phyloP scores from a whole-genome alignment of 2,797 vertebrate genomes.

The Gobionotothen gibberifrons region DNA sequence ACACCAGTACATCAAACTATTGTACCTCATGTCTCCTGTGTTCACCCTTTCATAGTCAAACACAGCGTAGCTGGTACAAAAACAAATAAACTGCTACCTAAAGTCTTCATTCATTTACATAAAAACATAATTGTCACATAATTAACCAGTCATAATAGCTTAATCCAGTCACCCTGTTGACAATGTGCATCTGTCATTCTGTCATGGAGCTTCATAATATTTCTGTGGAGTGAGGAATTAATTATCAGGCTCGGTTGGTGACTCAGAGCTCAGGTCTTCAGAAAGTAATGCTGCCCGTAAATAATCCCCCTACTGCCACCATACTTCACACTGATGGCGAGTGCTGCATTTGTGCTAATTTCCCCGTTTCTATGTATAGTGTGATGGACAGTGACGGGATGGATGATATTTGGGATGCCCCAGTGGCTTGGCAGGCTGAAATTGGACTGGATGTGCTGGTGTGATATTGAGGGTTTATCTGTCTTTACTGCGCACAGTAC shows the following conservation, averaged over 20 bases:
- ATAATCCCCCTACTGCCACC: conserved; percentile 73
- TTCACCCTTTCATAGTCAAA: conserved; percentile 15
- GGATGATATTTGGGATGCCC: conserved; percentile 72
- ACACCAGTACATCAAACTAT: conserved; percentile 46
- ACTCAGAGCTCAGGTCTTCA: conserved; percentile 77
- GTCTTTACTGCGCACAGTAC: conserved; percentile 23
- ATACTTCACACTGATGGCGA: conserved; percentile 72
- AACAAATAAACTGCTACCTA: not conserved
- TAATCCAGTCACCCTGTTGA: conserved; percentile 60
- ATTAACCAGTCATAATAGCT: conserved; percentile 48
- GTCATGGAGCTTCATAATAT: conserved; percentile 71
- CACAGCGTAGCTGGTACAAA: conserved; percentile 1
- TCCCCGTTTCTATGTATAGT: conserved; percentile 70
- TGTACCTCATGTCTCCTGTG: not conserved
- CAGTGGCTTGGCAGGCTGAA: conserved; percentile 59
- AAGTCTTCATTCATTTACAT: conserved; percentile 24
- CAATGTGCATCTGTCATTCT: conserved; percentile 73
- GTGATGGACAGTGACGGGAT: conserved; percentile 70
- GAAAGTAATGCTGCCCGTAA: conserved; percentile 74
- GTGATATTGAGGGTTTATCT: conserved; percentile 51
- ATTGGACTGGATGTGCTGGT: conserved; percentile 48
- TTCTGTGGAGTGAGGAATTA: conserved; percentile 74
- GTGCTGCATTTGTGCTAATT: conserved; percentile 76
- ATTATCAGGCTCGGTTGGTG: conserved; percentile 71
- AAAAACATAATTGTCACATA: conserved; percentile 12